Evolutionary conservation across 2,888 invertebrate species (phyloP), one percentile per base, ranked within the genome.

Genomic region (Drosophila testacea): DNA sequence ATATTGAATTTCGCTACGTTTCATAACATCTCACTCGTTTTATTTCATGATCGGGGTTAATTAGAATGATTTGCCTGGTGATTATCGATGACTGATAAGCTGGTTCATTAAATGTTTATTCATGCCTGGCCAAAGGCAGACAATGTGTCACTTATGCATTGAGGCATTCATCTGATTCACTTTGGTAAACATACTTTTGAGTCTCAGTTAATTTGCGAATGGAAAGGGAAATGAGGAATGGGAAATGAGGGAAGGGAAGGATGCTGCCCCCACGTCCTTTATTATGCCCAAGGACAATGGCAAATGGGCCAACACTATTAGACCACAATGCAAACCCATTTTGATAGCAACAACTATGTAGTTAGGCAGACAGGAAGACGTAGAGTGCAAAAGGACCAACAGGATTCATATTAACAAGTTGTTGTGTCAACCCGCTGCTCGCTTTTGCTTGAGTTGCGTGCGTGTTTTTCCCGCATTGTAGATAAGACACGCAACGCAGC

Each of bases 381-480:
- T 7, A 38, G 52, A 54, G 41, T 41, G 38, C 52, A 36, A 63
- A 70, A 46, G 59, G 76, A 46, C 39, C 46, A 27, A 32, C 36
- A 36, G 36, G 47, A 57, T 34, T 56, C 57, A 54, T 39, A 54
- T 41, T 11, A 32, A 54, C 46, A 16, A 56, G 55, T 60, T 51
- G 47, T n/a, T 62, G 30, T 80, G 73, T 71, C 80, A 73, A 69
- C 78, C 70, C 69, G 67, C 67, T 81, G 79, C 61, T 57, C 52
- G 61, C 44, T 61, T 47, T 62, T 74, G 63, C 72, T 66, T 71
- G 68, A 76, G 87, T 79, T 79, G 68, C 88, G 79, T 85, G 88
- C 84, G 88, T 89, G 84, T 89, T 87, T 87, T 84, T 77, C 73
- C 85, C 74, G 75, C 79, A 87, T 89, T 84, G 84, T 72, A 79